Evolutionary conservation across 2,888 invertebrate species (phyloP).

Genomic region (Melolontha melolontha): DNA sequence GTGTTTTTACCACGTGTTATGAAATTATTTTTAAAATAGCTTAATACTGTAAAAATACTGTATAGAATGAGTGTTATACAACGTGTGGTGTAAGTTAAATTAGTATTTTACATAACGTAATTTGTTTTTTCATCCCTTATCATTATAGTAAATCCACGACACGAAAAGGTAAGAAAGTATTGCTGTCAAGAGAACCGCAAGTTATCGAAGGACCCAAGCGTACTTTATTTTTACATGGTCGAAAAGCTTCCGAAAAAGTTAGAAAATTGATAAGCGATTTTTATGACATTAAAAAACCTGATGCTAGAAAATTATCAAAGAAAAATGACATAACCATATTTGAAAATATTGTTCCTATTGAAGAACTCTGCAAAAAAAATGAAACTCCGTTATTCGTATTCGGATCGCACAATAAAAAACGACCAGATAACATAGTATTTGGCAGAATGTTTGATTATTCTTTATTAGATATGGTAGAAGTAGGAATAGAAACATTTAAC

Average conservation of each 20-base stretch:
- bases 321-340: conserved; percentile 94
- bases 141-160: conserved; percentile 87
- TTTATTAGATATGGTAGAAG: conserved; percentile 95
- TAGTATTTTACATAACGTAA: neutral
- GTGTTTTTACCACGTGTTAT: conserved; percentile 38
- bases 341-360: conserved; percentile 88
- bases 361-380: conserved; percentile 81
- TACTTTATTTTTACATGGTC: conserved; percentile 86
- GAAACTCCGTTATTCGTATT: conserved; percentile 92
- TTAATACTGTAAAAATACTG: conserved; percentile 26
- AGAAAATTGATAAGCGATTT: conserved; percentile 86
- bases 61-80: conserved; percentile 62
- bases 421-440: conserved; percentile 91
- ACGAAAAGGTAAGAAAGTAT: conserved; percentile 85
- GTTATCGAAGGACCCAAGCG: conserved; percentile 89
- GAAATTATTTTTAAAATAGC: conserved; percentile 24
- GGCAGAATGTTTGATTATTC: conserved; percentile 92
- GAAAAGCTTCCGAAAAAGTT: conserved; percentile 79
- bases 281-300: conserved; percentile 87
- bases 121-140: conserved; percentile 12
- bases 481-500: conserved; percentile 81
- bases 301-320: conserved; percentile 78
- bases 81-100: conserved; percentile 64
- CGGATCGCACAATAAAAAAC: conserved; percentile 93
- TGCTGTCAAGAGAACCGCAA: conserved; percentile 87